Conservation (phyloP, 2,113 vertebrate genomes). For the Plectropomus leopardus region DNA sequence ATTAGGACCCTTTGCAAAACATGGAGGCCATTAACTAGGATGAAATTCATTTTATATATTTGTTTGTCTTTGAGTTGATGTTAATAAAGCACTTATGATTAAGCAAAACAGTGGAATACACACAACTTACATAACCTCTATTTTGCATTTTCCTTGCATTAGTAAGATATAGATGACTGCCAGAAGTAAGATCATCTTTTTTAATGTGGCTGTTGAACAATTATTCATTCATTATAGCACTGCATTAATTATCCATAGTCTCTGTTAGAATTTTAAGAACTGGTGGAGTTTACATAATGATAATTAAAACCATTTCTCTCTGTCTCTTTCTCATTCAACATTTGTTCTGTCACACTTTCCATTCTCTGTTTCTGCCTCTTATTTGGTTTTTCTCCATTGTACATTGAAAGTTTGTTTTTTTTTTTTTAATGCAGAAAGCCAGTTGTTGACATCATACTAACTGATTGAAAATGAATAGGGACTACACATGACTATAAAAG, state of each 20-base stretch:
- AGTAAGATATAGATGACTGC: conserved; percentile 16
- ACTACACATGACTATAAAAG: not conserved
- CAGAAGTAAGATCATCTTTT: conserved; percentile 29
- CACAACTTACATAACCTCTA: conserved; percentile 3
- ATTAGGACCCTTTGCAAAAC: conserved; percentile 4
- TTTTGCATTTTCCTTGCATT: conserved; percentile 25
- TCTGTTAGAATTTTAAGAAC: conserved; percentile 37
- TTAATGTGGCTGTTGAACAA: conserved; percentile 25
- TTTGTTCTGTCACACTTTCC: conserved; percentile 14
- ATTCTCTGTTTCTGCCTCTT: not conserved
- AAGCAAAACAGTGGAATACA: conserved; percentile 11
- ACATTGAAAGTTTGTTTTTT: conserved; percentile 1
- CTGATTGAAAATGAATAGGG: not conserved
- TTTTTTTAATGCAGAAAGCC: not conserved
- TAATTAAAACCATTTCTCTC: conserved; percentile 37
- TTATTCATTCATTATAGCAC: conserved; percentile 47
- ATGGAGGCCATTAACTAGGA: conserved; percentile 5
- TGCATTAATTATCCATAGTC: conserved; percentile 36
- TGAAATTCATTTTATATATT: conserved; percentile 17
- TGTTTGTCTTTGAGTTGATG: conserved; percentile 8
- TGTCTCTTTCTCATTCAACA: conserved; percentile 14
- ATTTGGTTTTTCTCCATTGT: not conserved
- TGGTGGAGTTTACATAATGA: conserved; percentile 36
- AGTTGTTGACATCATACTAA: conserved; percentile 13
- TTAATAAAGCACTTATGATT: conserved; percentile 20